phyloP scores from a whole-genome alignment of 2,888 invertebrate species.

The Stenodera caucasica region DNA sequence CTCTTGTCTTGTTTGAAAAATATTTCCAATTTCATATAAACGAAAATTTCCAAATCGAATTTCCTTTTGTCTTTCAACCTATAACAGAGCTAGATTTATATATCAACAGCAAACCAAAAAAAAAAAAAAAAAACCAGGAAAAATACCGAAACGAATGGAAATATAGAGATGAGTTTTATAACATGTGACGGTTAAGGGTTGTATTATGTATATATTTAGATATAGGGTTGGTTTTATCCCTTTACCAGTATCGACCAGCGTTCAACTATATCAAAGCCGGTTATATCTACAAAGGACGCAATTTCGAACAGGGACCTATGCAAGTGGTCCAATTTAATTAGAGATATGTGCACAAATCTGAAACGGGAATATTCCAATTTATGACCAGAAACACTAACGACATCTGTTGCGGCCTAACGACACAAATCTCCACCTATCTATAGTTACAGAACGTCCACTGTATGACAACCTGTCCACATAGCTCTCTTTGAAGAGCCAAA shows the following conservation, averaged over 20 bases:
- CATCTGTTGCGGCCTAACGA: conserved; percentile 7
- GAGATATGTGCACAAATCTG: neutral
- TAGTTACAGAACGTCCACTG: no score
- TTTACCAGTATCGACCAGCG: neutral
- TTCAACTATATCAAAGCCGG: no score
- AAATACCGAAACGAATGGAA: no score
- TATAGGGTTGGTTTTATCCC: neutral
- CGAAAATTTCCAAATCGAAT: conserved; percentile 5
- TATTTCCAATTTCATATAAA: conserved; percentile 1
- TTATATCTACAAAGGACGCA: neutral
- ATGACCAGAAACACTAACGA: neutral
- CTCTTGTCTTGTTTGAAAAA: neutral
- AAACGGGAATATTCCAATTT: neutral
- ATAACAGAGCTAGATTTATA: no score
- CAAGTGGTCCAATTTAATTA: neutral
- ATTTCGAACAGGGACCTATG: neutral
- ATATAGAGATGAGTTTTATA: no score
- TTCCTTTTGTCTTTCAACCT: neutral
- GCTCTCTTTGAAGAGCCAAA: no score
- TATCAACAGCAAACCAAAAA: no score
- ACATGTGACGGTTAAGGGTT: no score
- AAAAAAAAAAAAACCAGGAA: no score
- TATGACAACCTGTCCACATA: neutral
- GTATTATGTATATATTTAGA: no score
- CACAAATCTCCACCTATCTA: no score